A percentile compares a stretch with the other conserved stretches of the same genome.
Conservation (phyloP, 2,888 invertebrate genomes). For the Ectropis crepuscularia region DNA sequence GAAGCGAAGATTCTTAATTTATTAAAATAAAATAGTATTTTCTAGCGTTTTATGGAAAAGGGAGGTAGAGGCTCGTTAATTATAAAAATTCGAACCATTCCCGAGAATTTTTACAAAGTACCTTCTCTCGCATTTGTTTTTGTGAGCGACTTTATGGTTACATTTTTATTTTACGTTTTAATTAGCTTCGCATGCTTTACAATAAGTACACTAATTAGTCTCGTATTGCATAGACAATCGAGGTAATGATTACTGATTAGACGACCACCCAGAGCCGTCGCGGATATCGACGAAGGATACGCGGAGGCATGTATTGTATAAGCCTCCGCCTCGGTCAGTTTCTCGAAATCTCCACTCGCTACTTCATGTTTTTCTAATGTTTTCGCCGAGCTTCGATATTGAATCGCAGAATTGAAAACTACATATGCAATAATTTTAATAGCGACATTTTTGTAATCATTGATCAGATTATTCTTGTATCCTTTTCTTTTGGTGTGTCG, state of each 20-base stretch:
- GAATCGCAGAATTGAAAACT: conserved; percentile 5
- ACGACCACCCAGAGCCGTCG: conserved; percentile 8
- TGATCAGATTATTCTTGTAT: too few relatives aligned
- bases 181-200: conserved; percentile 23
- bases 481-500: too few relatives aligned
- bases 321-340: not conserved
- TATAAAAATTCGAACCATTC: conserved; percentile 31
- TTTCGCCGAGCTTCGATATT: conserved; percentile 9
- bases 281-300: conserved; percentile 5
- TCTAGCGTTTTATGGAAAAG: conserved; percentile 18
- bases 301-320: conserved; percentile 7
- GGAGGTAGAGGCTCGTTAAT: conserved; percentile 32
- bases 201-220: conserved; percentile 11
- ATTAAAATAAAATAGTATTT: conserved; percentile 11
- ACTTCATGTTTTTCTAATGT: conserved; percentile 13
- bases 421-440: conserved; percentile 7
- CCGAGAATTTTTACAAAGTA: conserved; percentile 18
- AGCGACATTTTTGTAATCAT: too few relatives aligned
- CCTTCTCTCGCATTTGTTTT: conserved; percentile 36
- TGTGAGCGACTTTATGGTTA: conserved; percentile 12
- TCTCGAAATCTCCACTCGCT: conserved; percentile 16
- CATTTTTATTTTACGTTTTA: conserved; percentile 33
- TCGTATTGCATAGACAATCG: conserved; percentile 7
- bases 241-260: conserved; percentile 4
- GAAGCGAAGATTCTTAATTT: conserved; percentile 2